phyloP scores from a whole-genome alignment of 2,888 invertebrate species.

The Chloroclystis v-ata region DNA sequence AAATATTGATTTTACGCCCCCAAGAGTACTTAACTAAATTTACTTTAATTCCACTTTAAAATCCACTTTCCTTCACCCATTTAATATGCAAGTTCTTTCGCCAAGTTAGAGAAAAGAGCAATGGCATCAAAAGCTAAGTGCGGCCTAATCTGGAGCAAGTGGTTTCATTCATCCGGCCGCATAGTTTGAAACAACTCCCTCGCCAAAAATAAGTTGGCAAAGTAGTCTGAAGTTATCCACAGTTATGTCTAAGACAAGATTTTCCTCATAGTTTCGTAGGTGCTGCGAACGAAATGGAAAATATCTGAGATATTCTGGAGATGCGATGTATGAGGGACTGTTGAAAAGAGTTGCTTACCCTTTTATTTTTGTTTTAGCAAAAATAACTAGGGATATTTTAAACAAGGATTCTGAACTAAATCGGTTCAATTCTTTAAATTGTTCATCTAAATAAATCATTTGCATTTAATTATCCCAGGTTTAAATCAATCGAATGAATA shows the following conservation, averaged over 20 bases:
- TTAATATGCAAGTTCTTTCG: not conserved
- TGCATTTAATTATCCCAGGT: too few relatives aligned
- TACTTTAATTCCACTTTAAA: too few relatives aligned
- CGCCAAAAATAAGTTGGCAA: constrained; percentile 24
- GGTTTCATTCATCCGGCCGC: constrained; percentile 20
- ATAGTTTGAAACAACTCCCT: constrained; percentile 25
- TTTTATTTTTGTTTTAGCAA: too few relatives aligned
- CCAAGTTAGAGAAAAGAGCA: not conserved
- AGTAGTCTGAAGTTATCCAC: constrained; percentile 21
- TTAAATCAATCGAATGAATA: too few relatives aligned
- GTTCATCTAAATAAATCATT: too few relatives aligned
- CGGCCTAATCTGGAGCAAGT: constrained; percentile 6
- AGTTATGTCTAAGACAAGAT: constrained; percentile 36
- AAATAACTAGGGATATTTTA: too few relatives aligned
- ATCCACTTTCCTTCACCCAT: too few relatives aligned
- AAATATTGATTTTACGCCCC: too few relatives aligned
- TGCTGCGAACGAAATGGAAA: not conserved
- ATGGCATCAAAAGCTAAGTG: not conserved
- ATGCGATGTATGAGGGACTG: not conserved
- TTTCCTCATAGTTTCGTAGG: constrained; percentile 34
- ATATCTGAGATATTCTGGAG: not conserved
- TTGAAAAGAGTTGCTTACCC: too few relatives aligned
- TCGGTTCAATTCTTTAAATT: too few relatives aligned
- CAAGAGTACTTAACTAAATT: too few relatives aligned
- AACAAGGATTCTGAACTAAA: too few relatives aligned